Conservation (phyloP, 2,888 invertebrate genomes). For the Rhaphigaster nebulosa region DNA sequence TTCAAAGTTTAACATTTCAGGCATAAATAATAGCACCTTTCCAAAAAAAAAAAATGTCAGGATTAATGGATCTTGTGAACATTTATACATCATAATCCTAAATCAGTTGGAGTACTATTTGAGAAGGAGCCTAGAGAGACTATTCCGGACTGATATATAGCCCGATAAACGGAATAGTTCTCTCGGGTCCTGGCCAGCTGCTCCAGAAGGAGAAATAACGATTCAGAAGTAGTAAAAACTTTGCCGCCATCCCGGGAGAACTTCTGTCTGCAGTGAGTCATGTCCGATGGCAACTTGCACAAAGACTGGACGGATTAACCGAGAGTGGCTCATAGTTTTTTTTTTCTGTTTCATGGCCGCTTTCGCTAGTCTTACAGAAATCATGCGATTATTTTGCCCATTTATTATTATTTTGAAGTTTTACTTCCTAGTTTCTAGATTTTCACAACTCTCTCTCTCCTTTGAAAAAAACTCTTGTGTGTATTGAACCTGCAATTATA, state of each 20-base stretch:
- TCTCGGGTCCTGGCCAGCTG: not conserved
- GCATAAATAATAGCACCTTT: not conserved
- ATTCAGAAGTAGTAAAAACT: constrained; percentile 19
- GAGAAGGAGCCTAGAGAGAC: not conserved
- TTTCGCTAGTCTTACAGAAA: not conserved
- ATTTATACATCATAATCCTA: not conserved
- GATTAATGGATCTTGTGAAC: not conserved
- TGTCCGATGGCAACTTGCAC: not conserved
- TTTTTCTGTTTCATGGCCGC: not conserved
- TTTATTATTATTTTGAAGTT: not conserved
- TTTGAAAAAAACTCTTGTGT: no score
- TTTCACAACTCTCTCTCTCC: no score
- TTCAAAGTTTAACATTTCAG: not conserved
- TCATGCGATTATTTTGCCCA: no score
- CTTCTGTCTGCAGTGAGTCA: not conserved
- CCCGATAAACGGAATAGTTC: constrained; percentile 11
- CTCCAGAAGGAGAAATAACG: not conserved
- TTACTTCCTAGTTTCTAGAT: not conserved
- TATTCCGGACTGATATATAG: not conserved
- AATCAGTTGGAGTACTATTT: not conserved
- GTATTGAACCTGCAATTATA: no score
- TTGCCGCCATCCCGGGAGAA: constrained; percentile 3
- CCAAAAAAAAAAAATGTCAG: not conserved
- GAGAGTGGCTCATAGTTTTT: not conserved
- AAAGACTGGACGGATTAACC: not conserved